Evolutionary conservation across 2,113 vertebrate genomes (phyloP), one percentile per base, ranked within the genome.

Genomic region (Apaloderma vittatum): DNA sequence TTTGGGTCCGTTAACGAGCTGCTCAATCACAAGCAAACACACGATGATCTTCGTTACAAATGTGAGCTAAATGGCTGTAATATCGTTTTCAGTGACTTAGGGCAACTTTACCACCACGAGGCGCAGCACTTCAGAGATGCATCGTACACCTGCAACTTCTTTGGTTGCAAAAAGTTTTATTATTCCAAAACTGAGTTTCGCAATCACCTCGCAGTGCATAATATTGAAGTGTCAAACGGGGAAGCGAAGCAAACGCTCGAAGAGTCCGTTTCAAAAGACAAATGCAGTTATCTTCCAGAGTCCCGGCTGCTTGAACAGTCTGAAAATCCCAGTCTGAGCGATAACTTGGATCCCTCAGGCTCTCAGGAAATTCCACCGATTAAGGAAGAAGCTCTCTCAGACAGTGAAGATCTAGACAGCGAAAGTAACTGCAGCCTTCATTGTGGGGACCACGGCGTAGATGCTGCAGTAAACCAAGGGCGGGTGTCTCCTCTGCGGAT

Each of bases 111-210:
- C 97, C 99, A 99, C 88, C 99, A 99, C 0, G 99, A 99, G 97
- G 99, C 99, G 22, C 99, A 99, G 97, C 99, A 99, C 95, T 99
- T 99, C 97, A 98, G 99, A 82, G 99, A 99, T 65, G 99, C 99
- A 0, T 99, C 99, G 0, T 99, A 99, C 54, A 99, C 98, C 13
- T 99, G 99, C 94, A 98, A 97, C 15, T 98, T 98, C 51, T 96
- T 97, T 16, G 98, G 98, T 29, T 99, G 99, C 97, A 99, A 98
- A 93, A 99, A 99, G 70, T 99, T 99, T 90, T 99, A 99, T 95
- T 99, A 99, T 83, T 99, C 99, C 72, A 99, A 99, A 98, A 99
- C 98, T 75, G 99, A 99, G 46, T 99, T 99, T 87, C 96, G 98
- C 43, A 98, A 98, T 74, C 99, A 99, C 96, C 98, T 99, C n/a